Evolutionary conservation across 2,113 vertebrate genomes (phyloP).

Genomic region (Herpetotheres cachinnans): DNA sequence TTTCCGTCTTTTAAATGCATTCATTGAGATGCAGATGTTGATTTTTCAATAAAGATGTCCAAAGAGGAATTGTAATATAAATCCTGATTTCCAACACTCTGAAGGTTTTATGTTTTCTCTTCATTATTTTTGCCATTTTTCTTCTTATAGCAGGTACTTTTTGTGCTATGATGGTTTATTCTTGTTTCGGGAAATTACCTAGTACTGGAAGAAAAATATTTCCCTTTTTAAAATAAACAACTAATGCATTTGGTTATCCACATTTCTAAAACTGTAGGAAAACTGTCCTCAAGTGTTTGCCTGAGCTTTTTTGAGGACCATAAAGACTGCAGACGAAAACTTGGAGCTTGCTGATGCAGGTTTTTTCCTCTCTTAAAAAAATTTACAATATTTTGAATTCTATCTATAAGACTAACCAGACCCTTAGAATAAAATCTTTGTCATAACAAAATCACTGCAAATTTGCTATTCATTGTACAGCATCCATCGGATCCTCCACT

Average conservation of each 20-base stretch:
- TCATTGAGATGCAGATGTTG: constrained; percentile 50
- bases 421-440: neutral
- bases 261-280: constrained; percentile 5
- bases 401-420: neutral
- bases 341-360: neutral
- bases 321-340: constrained; percentile 28
- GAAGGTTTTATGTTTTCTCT: neutral
- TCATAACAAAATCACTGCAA: neutral
- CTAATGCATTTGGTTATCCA: constrained; percentile 8
- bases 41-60: constrained; percentile 27
- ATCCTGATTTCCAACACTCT: neutral
- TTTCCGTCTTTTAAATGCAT: neutral
- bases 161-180: constrained; percentile 22
- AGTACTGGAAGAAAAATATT: constrained; percentile 47
- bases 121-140: constrained; percentile 40
- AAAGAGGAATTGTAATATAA: constrained; percentile 29
- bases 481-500: neutral
- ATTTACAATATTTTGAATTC: neutral
- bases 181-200: constrained; percentile 36
- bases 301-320: neutral
- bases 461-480: neutral
- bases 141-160: constrained; percentile 21
- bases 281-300: neutral
- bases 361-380: neutral
- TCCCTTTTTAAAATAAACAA: constrained; percentile 23